Evolutionary conservation across 2,113 vertebrate genomes (phyloP), one percentile per base, ranked within the genome.

Genomic region (Siniperca chuatsi): DNA sequence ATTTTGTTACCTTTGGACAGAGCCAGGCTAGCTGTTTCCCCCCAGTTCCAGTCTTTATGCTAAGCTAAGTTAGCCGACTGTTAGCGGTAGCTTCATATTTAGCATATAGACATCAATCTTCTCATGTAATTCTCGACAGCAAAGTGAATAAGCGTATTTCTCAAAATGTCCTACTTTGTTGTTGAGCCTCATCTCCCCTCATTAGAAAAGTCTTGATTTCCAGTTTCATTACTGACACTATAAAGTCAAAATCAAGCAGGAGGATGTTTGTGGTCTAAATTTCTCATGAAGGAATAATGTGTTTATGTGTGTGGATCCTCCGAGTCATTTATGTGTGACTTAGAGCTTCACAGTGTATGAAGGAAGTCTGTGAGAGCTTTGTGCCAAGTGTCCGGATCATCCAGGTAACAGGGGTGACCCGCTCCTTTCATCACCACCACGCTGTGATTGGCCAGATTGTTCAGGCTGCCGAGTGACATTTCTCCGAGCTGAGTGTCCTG

Each of bases 331-430:
- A 52, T 48, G 37, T 33, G 23, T n/a, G 50, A 42, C 54, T 44
- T 54, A 33, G n/a, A 37, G 62, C 71, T 61, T 92, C 86, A 94
- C 54, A 99, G 89, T 4, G 87, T 93, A 37, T 92, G 88, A 48
- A 99, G 91, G 93, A 99, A 99, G 66, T 95, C 94, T 44, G 96
- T 92, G n/a, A 99, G 93, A 23, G 93, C 95, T 0, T 9, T 81
- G 82, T 99, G 98, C 98, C 98, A 99, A 54, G 97, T 96, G 18
- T 94, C 93, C 0, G 98, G 97, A 84, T 98, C 97, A 48, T 99
- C 97, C 90, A 99, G 94, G 95, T 99, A 99, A 90, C 98, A 99
- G 68, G 98, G 94, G 20, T 99, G 98, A 13, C 97, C 97, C 0
- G 98, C 97, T 11, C 95, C 97, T 86, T 96, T 92, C 96, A 99